Percentiles rank a stretch among this genome's conserved stretches.
Evolutionary conservation across 2,113 vertebrate species (phyloP).

Genomic region (Polypterus senegalus): DNA sequence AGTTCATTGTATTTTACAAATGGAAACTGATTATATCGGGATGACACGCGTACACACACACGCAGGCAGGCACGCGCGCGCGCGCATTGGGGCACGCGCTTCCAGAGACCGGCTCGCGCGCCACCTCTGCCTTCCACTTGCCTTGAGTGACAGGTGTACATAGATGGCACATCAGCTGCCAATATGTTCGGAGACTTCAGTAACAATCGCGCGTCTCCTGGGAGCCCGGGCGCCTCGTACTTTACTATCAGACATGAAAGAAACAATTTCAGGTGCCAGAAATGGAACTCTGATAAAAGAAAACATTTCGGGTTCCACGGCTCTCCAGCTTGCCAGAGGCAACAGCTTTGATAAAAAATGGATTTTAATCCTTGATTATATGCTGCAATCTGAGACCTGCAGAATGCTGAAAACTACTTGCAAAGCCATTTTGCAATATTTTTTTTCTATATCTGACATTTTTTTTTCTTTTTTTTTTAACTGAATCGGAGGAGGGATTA

Average conservation of each 20-base stretch:
- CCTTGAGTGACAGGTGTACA: conserved; percentile 71
- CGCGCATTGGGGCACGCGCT: not conserved
- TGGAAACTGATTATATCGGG: conserved; percentile 29
- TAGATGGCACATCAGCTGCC: conserved; percentile 52
- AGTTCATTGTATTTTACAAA: conserved; percentile 24
- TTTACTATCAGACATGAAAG: conserved; percentile 65
- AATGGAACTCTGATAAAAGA: conserved; percentile 49
- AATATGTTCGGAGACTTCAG: conserved; percentile 62
- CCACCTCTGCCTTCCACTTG: conserved; percentile 34
- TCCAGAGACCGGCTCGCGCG: conserved; percentile 15
- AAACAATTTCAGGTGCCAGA: conserved; percentile 70
- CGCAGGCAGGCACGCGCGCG: not conserved
- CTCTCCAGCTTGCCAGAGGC: conserved; percentile 53
- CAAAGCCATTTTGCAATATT: conserved; percentile 8
- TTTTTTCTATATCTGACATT: not conserved
- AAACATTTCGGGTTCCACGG: conserved; percentile 53
- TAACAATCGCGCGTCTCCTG: conserved; percentile 63
- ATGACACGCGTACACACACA: conserved; percentile 8
- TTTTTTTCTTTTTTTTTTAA: too few species aligned
- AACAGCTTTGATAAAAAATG: conserved; percentile 66
- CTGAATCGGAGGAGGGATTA: too few species aligned
- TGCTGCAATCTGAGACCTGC: conserved; percentile 20
- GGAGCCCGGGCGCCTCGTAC: conserved; percentile 48
- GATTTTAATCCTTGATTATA: conserved; percentile 46
- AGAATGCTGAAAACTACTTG: conserved; percentile 18